Conservation (phyloP, 2,797 vertebrate genomes). For the Lithobates pipiens region DNA sequence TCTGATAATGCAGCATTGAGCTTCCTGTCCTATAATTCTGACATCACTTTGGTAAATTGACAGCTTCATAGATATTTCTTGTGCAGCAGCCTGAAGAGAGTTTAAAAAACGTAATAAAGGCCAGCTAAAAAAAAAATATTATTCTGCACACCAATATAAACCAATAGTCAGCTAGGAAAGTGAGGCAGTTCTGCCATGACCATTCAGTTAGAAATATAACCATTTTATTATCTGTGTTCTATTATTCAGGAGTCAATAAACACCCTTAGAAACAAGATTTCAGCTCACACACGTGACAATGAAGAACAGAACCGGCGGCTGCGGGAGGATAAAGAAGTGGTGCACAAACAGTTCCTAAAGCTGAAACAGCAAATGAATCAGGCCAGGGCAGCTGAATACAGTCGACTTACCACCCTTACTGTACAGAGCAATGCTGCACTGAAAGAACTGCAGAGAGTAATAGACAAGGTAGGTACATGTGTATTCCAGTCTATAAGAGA, state of each 20-base stretch:
- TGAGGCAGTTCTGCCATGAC: no score
- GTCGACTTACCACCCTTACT: constrained; percentile 72
- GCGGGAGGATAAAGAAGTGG: constrained; percentile 70
- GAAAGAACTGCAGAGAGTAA: constrained; percentile 70
- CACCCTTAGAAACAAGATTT: constrained; percentile 67
- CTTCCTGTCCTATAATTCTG: no score
- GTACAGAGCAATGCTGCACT: constrained; percentile 73
- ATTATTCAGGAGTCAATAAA: constrained; percentile 74
- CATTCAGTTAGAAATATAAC: neutral
- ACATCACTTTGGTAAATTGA: no score
- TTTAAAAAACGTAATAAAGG: no score
- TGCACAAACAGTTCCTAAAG: constrained; percentile 70
- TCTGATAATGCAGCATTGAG: no score
- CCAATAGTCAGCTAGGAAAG: no score
- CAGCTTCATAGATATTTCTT: no score
- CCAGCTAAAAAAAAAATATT: no score
- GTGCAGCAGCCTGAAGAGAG: no score
- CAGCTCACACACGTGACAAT: constrained; percentile 64
- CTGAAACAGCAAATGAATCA: constrained; percentile 72
- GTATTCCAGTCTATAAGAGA: neutral
- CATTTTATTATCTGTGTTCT: neutral
- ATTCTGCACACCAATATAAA: no score
- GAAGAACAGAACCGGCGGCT: constrained; percentile 67
- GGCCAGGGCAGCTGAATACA: constrained; percentile 64
- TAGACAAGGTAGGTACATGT: constrained; percentile 70